Evolutionary conservation across 37 sponge, comb jelly and placozoan species (phyloP).

Genomic region (Beroe ovata): DNA sequence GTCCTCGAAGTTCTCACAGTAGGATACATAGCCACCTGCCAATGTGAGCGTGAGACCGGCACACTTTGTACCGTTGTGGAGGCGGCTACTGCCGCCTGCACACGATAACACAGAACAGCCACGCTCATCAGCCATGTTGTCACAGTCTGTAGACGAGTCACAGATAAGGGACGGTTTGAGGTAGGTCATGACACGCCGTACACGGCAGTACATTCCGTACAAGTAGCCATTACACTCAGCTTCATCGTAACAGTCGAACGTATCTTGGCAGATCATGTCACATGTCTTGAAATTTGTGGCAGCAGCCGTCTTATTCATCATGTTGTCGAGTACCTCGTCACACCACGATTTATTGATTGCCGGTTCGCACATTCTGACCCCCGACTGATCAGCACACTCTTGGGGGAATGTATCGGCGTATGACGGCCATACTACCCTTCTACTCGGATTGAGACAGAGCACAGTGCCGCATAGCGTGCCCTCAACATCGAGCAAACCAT

Average conservation of each 20-base stretch:
- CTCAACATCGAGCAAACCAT: too few relatives aligned
- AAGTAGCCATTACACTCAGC: background rate
- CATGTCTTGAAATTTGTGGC: background rate
- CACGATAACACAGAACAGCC: too few relatives aligned
- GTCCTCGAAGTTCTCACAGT: background rate
- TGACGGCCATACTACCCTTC: too few relatives aligned
- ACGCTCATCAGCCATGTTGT: background rate
- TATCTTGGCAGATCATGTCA: background rate
- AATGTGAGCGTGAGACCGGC: background rate
- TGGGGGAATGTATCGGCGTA: background rate
- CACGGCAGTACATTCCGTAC: background rate
- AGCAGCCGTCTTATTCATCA: background rate
- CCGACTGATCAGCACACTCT: background rate
- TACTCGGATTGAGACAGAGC: too few relatives aligned
- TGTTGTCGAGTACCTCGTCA: background rate
- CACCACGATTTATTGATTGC: background rate
- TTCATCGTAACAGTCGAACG: background rate
- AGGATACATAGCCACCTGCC: background rate
- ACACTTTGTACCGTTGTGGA: background rate
- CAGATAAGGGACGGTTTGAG: background rate
- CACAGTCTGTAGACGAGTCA: background rate
- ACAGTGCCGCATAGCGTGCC: too few relatives aligned
- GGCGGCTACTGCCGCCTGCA: too few relatives aligned
- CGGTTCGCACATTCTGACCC: background rate
- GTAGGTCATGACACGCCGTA: background rate